Percentiles rank a stretch among this genome's conserved stretches.
These are phyloP conservation scores for Gavialis gangeticus DNA, from an alignment of 2,113 vertebrate species.

Conservation along the genomic window DNA sequence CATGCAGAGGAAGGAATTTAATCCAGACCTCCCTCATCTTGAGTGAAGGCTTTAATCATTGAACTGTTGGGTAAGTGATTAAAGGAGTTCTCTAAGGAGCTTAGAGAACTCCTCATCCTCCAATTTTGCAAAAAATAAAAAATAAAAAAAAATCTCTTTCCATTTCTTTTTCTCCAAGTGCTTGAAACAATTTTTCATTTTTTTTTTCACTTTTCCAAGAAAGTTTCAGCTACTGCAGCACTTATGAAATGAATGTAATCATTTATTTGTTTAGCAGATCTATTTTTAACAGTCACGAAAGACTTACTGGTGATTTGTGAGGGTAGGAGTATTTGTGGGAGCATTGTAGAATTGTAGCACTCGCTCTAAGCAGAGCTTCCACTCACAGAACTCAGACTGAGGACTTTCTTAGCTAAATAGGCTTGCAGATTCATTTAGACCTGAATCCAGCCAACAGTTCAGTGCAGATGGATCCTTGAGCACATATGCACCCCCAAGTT, in stretches of 20 bases:
- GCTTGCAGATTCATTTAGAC: background rate
- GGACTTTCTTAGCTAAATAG: background rate
- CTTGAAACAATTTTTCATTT: too few relatives aligned
- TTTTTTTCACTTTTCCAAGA: background rate
- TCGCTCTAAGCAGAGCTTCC: background rate
- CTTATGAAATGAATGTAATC: background rate
- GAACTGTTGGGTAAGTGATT: too few relatives aligned
- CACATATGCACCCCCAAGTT: background rate
- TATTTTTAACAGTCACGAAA: background rate
- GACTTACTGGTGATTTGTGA: too few relatives aligned
- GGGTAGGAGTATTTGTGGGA: background rate
- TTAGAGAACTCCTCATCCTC: too few relatives aligned
- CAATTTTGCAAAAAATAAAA: too few relatives aligned
- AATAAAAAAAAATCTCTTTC: too few relatives aligned
- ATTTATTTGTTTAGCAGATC: background rate
- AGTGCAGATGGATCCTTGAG: background rate
- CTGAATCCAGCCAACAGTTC: background rate
- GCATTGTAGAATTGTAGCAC: background rate
- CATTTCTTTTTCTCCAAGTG: too few relatives aligned
- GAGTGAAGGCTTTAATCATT: too few relatives aligned
- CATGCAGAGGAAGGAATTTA: too few relatives aligned
- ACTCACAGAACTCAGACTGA: background rate
- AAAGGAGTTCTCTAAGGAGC: too few relatives aligned
- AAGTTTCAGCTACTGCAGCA: background rate
- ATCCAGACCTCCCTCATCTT: too few relatives aligned